These are phyloP conservation scores for Euborellia annulipes DNA, from an alignment of 1,140 invertebrate genomes.

Conservation along the genomic window DNA sequence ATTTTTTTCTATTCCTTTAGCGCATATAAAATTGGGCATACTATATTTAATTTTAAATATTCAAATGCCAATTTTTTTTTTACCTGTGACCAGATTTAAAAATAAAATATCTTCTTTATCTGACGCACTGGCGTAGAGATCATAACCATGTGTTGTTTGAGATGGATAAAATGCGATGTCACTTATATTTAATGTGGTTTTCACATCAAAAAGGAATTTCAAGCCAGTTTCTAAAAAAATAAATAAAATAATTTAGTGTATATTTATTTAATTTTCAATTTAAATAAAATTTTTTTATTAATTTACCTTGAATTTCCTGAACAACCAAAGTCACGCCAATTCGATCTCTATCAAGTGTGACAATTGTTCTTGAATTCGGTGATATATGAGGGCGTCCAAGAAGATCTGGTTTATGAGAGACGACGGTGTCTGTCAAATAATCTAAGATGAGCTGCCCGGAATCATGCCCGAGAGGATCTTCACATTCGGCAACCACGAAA, in stretches of 20 bases:
- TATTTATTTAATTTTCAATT: neutral
- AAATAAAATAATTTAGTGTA: constrained; percentile 1
- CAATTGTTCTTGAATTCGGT: constrained; percentile 52
- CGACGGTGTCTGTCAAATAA: constrained; percentile 57
- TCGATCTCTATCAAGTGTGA: constrained; percentile 44
- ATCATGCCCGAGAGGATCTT: constrained; percentile 40
- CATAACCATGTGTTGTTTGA: constrained; percentile 55
- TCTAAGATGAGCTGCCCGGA: constrained; percentile 58
- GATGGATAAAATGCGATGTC: constrained; percentile 65
- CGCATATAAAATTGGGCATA: no score
- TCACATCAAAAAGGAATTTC: constrained; percentile 58
- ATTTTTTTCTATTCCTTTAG: neutral
- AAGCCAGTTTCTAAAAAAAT: constrained; percentile 40
- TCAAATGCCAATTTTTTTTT: neutral
- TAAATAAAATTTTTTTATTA: no score
- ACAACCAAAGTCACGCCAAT: constrained; percentile 51
- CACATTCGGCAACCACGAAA: constrained; percentile 53
- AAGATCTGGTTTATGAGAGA: constrained; percentile 44
- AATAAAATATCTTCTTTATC: constrained; percentile 63
- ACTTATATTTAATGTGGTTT: constrained; percentile 58
- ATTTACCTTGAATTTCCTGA: constrained; percentile 46
- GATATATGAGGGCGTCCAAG: constrained; percentile 51
- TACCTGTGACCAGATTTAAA: constrained; percentile 54
- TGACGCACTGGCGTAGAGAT: constrained; percentile 53
- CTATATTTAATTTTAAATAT: constrained; percentile 3